phyloP scores from a whole-genome alignment of 2,113 vertebrate species.

The Pseudolaguvia tuberculata region DNA sequence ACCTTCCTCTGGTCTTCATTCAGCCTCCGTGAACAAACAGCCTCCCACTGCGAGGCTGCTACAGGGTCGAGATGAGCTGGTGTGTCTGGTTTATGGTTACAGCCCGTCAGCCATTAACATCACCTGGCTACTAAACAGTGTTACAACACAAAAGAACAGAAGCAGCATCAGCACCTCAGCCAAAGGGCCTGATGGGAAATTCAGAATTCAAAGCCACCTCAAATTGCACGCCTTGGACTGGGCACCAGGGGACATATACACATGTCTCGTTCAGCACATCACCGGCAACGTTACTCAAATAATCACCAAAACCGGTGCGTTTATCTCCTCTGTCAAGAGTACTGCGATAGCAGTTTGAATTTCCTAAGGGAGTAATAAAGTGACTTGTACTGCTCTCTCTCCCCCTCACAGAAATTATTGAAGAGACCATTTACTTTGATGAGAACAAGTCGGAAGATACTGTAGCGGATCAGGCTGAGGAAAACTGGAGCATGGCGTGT shows the following conservation, averaged over 20 bases:
- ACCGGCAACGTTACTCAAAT: conserved; percentile 32
- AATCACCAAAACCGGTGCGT: no score
- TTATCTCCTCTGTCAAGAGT: no score
- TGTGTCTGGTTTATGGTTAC: conserved; percentile 62
- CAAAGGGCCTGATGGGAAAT: conserved; percentile 58
- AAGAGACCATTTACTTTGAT: conserved; percentile 30
- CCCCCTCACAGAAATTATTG: conserved; percentile 16
- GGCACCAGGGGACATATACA: conserved; percentile 53
- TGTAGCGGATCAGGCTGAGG: conserved; percentile 45
- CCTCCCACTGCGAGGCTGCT: conserved; percentile 54
- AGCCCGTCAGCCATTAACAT: conserved; percentile 58
- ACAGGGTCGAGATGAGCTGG: conserved; percentile 45
- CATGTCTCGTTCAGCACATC: conserved; percentile 58
- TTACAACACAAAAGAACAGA: not conserved
- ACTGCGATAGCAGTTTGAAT: no score
- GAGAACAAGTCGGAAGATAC: conserved; percentile 31
- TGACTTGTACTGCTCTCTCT: not conserved
- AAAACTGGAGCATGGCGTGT: conserved; percentile 58
- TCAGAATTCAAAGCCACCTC: conserved; percentile 59
- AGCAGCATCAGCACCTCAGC: conserved; percentile 46
- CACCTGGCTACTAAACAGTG: conserved; percentile 55
- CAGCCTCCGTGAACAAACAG: conserved; percentile 46
- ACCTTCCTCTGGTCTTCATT: not conserved
- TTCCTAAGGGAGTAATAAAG: not conserved
- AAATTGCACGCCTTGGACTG: conserved; percentile 37